phyloP scores from a whole-genome alignment of 1,140 invertebrate species.

The Cotesia typhae region DNA sequence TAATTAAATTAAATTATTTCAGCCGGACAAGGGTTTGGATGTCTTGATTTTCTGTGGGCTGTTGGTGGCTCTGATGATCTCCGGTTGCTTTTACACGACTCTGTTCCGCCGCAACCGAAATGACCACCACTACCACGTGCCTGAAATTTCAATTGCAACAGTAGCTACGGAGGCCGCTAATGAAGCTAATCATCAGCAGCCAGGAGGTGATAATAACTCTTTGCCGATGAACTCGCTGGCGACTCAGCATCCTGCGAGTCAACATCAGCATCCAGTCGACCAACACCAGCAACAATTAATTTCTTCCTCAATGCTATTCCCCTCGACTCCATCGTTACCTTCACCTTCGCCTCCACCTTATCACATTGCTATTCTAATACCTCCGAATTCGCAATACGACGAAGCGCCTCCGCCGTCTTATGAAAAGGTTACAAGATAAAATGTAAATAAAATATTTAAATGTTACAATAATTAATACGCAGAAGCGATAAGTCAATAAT shows the following conservation, averaged over 20 bases:
- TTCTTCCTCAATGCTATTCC: conserved; percentile 14
- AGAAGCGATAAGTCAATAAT: not conserved
- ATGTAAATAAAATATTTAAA: not conserved
- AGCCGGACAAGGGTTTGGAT: conserved; percentile 68
- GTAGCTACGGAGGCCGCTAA: conserved; percentile 43
- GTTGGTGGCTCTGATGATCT: conserved; percentile 70
- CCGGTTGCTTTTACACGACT: conserved; percentile 67
- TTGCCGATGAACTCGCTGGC: too few relatives aligned
- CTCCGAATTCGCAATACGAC: conserved; percentile 59
- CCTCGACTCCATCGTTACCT: conserved; percentile 43
- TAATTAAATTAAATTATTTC: conserved; percentile 23
- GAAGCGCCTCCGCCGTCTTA: conserved; percentile 74
- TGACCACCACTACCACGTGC: conserved; percentile 42
- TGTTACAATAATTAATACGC: not conserved
- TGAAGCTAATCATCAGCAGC: conserved; percentile 36
- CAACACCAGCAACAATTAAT: not conserved
- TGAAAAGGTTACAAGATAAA: conserved; percentile 66
- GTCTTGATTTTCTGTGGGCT: conserved; percentile 73
- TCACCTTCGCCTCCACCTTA: conserved; percentile 70
- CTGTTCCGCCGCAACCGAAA: conserved; percentile 49
- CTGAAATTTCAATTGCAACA: conserved; percentile 42
- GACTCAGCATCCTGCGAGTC: not conserved
- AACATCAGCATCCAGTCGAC: conserved; percentile 25
- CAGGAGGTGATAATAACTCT: conserved; percentile 27
- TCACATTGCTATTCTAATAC: conserved; percentile 74